Evolutionary conservation across 37 sponge, comb jelly and placozoan species (phyloP), one percentile per base, ranked within the genome.

Genomic region (Haliclona indistincta): DNA sequence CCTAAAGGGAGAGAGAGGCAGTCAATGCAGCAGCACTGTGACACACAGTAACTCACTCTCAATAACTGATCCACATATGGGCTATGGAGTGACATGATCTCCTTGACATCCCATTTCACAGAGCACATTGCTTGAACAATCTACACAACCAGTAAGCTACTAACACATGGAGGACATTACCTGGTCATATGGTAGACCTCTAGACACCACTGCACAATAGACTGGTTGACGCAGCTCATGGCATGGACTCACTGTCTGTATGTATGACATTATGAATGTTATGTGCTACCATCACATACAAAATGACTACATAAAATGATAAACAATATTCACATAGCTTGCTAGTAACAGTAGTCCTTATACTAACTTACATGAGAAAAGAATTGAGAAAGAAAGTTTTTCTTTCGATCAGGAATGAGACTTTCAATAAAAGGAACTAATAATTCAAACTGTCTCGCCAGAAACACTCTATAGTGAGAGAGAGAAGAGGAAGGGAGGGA

Each of bases 101-200:
- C 97, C 67, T 81, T 84, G 41, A 94, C 80, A 40, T 90, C 97
- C 95, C 95, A 97, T 37, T 88, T 93, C 7, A 97, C 97, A 54
- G 55, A 41, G 1, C 45, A 43, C 97, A 97, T 97, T 3, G 22
- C 25, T 20, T 51, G 79, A 34, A 90, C 40, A 32, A 97, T 75
- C 88, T 93, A 42, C 20, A 40, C 4, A 23, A 7, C 13, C 28
- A 76, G 35, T 32, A 66, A 35, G n/a, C n/a, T n/a, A n/a, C n/a
- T n/a, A n/a, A n/a, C n/a, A n/a, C n/a, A n/a, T n/a, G n/a, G n/a
- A n/a, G n/a, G n/a, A n/a, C 34, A 35, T 33, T 76, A 89, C 90
- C 81, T 81, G 83, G 22, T 80, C 91, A 63, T 10, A 64, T 19
- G 71, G 49, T 1, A 90, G 56, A 22, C 73, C 67, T 42, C 70